These are phyloP conservation scores for Rhinopomastus cyanomelas DNA, from an alignment of 2,113 vertebrate species.

Conservation along the genomic window DNA sequence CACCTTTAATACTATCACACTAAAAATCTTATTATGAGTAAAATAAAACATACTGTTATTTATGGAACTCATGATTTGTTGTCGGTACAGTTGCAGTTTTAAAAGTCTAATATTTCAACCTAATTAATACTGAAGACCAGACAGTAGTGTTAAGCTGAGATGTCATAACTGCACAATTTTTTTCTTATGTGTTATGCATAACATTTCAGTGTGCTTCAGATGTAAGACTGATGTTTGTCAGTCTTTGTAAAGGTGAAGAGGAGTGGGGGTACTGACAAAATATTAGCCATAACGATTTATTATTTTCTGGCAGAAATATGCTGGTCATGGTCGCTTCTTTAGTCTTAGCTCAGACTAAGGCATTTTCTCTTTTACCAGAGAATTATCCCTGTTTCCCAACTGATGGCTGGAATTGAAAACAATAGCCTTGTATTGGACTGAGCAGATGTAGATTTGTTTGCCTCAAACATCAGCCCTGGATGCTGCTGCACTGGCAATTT, in stretches of 20 bases:
- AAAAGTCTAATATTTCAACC: neutral
- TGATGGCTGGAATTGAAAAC: neutral
- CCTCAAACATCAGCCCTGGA: too few species aligned
- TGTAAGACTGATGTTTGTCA: neutral
- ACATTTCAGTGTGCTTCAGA: neutral
- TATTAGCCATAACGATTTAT: neutral
- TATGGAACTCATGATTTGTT: neutral
- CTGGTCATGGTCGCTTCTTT: neutral
- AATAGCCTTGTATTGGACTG: too few species aligned
- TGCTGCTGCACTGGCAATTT: too few species aligned
- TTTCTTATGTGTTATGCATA: neutral
- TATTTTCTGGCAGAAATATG: neutral
- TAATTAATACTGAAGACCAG: neutral
- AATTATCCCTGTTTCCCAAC: neutral
- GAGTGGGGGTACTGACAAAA: neutral
- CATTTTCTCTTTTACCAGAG: neutral
- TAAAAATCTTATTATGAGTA: neutral
- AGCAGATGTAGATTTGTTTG: too few species aligned
- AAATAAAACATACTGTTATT: neutral
- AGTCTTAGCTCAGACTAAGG: neutral
- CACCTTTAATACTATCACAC: neutral
- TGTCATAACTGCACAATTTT: neutral
- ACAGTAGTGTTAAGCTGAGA: neutral
- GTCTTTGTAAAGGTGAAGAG: neutral
- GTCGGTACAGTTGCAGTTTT: neutral